Evolutionary conservation across 2,113 vertebrate genomes (phyloP), one percentile per base, ranked within the genome.

Genomic region (Burhinus bistriatus): DNA sequence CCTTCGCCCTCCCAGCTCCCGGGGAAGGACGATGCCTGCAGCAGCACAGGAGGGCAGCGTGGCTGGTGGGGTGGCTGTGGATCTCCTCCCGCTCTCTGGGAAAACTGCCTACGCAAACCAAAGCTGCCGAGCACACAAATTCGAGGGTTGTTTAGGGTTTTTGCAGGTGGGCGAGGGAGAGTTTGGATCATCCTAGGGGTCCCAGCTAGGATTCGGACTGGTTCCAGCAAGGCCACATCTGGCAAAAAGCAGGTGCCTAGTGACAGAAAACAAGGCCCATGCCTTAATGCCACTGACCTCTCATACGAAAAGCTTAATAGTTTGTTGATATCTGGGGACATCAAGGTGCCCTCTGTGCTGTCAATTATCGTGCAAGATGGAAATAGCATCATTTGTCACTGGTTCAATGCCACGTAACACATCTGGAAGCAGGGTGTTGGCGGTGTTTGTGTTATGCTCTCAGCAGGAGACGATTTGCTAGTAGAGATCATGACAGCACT

Each of bases 391-490:
- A 30, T 91, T 79, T 79, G 81, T 93, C 94, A 72, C 54, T 83
- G 90, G 87, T 95, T 64, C 62, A 23, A 17, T 91, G 96, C 95
- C 96, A 94, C 25, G 25, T 72, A 82, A 83, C 84, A 96, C 96
- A 97, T 97, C 93, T 97, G 96, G 96, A 91, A 76, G 71, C 95
- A 94, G 96, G 92, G 92, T 94, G 95, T 95, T 94, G 92, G 96
- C 19, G 2, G 82, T 91, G 82, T 66, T 83, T 91, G 66, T 90
- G 90, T 71, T 93, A 54, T 54, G 87, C 85, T 85, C 82, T 87
- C 96, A 90, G 95, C 32, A 0, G 96, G 96, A 95, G 88, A 94
- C 22, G 0, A 83, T 94, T 76, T 92, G 93, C 95, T 96, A 51
- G 93, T 90, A 88, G 70, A 93, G 82, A 95, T 83, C 92, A 80